Conservation (phyloP, 2,797 vertebrate genomes). For the Peromyscus nudipes region DNA sequence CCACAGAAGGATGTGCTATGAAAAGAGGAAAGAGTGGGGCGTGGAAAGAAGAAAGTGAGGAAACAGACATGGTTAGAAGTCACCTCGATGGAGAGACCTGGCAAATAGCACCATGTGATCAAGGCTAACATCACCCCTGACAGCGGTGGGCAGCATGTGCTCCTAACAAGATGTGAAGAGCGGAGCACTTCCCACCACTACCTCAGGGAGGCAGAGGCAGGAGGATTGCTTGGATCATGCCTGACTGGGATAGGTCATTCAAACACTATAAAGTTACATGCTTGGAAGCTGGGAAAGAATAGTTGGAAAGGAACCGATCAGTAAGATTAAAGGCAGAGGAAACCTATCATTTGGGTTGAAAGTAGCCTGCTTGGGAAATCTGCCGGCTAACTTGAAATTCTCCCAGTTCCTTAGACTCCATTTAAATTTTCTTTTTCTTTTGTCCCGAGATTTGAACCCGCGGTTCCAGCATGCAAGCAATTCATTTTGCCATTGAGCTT, state of each 20-base stretch:
- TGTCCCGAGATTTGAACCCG: not conserved
- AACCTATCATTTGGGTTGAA: not conserved
- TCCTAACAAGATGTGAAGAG: not conserved
- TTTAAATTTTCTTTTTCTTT: too few relatives aligned
- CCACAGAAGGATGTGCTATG: not conserved
- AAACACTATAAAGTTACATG: not conserved
- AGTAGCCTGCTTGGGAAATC: not conserved
- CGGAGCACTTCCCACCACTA: not conserved
- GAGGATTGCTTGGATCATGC: not conserved
- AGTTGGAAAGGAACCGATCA: not conserved
- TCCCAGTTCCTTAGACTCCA: not conserved
- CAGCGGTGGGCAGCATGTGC: not conserved
- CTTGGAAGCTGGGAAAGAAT: not conserved
- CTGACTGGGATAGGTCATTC: not conserved
- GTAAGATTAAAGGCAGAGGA: not conserved
- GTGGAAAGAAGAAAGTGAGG: too few relatives aligned
- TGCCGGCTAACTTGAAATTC: not conserved
- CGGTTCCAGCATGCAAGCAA: not conserved
- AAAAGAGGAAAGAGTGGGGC: not conserved
- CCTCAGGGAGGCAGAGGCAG: not conserved
- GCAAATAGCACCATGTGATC: too few relatives aligned
- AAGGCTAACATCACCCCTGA: not conserved
- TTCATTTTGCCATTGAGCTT: not conserved
- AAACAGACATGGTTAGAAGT: not conserved
- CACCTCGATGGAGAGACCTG: not conserved